Evolutionary conservation across 2,797 vertebrate species (phyloP).

Genomic region (Myotis myotis): DNA sequence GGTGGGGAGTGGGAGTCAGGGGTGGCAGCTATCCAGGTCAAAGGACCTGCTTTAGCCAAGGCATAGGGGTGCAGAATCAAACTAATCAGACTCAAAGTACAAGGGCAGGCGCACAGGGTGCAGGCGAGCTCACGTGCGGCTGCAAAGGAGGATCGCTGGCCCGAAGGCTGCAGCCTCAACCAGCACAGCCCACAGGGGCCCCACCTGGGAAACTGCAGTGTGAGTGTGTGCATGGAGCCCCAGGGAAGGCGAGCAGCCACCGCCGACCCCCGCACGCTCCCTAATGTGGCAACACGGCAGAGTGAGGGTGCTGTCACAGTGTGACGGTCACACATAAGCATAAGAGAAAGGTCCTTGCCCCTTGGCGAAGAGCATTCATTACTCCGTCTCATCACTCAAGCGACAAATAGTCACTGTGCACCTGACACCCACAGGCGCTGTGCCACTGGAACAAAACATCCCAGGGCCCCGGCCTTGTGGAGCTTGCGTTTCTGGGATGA

Average conservation of each 20-base stretch:
- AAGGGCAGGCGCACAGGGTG: background rate
- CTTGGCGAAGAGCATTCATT: background rate
- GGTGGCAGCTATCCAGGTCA: background rate
- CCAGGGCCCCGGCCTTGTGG: background rate
- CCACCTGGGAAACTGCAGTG: fast-evolving
- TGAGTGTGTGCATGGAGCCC: background rate
- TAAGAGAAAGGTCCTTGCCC: background rate
- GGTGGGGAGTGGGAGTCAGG: too few relatives aligned
- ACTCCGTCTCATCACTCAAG: background rate
- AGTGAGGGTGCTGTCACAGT: too few relatives aligned
- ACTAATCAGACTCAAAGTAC: background rate
- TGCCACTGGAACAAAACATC: background rate
- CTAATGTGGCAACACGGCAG: background rate
- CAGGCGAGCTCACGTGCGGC: fast-evolving
- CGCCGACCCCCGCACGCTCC: fast-evolving
- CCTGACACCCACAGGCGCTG: fast-evolving
- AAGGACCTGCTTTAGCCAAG: background rate
- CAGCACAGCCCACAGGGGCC: fast-evolving
- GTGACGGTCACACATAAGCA: fast-evolving
- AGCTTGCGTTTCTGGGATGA: fast-evolving
- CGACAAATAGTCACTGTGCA: background rate
- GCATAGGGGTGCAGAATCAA: background rate
- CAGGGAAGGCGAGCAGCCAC: background rate
- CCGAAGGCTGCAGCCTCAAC: background rate
- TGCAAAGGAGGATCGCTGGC: background rate